These are phyloP conservation scores for Carduelis carduelis DNA, from an alignment of 2,797 vertebrate species.

Conservation along the genomic window DNA sequence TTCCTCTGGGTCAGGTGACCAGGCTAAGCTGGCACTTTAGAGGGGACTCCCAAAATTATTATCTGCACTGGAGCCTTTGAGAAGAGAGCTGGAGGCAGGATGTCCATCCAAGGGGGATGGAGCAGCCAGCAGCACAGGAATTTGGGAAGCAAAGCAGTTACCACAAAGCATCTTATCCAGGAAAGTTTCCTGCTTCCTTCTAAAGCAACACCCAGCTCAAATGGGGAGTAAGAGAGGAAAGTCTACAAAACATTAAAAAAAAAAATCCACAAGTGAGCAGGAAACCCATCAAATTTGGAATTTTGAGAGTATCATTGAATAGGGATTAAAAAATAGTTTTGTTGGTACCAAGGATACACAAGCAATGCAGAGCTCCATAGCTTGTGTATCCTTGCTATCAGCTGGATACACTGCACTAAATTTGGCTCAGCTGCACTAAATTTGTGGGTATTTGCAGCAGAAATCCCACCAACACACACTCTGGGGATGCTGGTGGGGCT, in stretches of 20 bases:
- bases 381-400: too few relatives aligned
- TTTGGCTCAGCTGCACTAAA: background rate
- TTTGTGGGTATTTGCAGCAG: background rate
- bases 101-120: background rate
- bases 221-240: background rate
- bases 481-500: background rate
- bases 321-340: background rate
- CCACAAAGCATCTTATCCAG: background rate
- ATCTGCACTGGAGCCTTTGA: background rate
- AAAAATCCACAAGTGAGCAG: background rate
- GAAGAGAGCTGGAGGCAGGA: background rate
- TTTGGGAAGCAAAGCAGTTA: background rate
- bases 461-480: background rate
- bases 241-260: background rate
- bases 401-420: too few relatives aligned
- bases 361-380: background rate
- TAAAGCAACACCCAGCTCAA: background rate
- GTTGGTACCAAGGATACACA: background rate
- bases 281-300: background rate
- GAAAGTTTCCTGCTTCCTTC: background rate
- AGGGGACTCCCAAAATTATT: background rate
- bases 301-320: background rate
- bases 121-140: background rate
- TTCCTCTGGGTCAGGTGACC: background rate
- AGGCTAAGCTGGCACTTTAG: background rate